Base-by-base conservation (phyloP, 2,797 vertebrate genomes). In the Myotis planiceps region DNA sequence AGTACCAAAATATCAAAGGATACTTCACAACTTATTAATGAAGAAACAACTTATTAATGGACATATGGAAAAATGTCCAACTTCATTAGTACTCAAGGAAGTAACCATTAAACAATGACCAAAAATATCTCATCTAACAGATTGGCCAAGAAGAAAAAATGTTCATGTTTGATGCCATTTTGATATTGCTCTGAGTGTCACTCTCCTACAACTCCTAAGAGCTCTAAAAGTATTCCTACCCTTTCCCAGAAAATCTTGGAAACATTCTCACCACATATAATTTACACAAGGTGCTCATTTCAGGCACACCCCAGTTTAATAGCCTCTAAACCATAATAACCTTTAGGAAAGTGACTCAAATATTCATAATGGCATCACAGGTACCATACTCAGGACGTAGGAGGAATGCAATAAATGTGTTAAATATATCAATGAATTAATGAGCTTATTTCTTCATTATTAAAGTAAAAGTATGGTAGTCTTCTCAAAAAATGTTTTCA, bases 91-190 rank as follows among this genome's bases (percentile, higher is more conserved):
- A 66, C 19, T 71, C 42, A 58, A 74, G 34, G 27, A 91, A 94
- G 82, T 68, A 72, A 34, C 39, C 68, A 83, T 65, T 84, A 95
- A 92, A 86, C 29, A 95, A 65, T 12, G 15, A 37, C 18, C 1
- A 0, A 93, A 60, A 82, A 71, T 58, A 85, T 82, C 88, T 94
- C 65, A 85, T 60, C 32, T 84, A 78, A 94, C 27, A 78, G 60
- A 88, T 0, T 88, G 84, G 21, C 68, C 87, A 94, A 21, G 16
- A 75, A 92, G 23, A 89, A 93, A 82, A 79, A 65, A 37, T 1
- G 5, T 32, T 76, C 27, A 47, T 53, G 18, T 45, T 58, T 66
- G 51, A 49, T 74, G 32, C 5, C 65, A 68, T 81, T 96, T 78
- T 82, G 49, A 89, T 55, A 58, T 42, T 76, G 12, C 47, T 89